Percentiles rank a stretch among this genome's conserved stretches.
Evolutionary conservation across 2,888 invertebrate genomes (phyloP).

Genomic region (Lampropteryx suffumata): DNA sequence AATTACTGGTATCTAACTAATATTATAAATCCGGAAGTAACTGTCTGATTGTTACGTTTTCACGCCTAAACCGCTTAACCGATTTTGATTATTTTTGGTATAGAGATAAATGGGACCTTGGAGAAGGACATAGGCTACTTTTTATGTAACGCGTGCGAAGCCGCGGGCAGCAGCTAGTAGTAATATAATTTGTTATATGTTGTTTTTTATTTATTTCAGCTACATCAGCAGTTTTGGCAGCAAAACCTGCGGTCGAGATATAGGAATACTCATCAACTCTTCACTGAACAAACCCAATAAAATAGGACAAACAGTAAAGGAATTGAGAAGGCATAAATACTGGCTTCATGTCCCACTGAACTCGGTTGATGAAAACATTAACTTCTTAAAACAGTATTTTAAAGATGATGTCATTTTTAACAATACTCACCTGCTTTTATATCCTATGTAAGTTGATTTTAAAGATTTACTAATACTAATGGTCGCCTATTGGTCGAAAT

Average conservation of each 20-base stretch:
- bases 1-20: no score
- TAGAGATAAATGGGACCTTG: no score
- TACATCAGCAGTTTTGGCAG: constrained; percentile 82
- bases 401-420: constrained; percentile 77
- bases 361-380: constrained; percentile 83
- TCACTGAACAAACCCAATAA: constrained; percentile 41
- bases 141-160: no score
- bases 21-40: no score
- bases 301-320: constrained; percentile 34
- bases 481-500: no score
- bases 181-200: no score
- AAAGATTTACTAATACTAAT: background rate
- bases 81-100: no score
- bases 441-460: constrained; percentile 84
- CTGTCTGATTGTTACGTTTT: no score
- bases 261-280: constrained; percentile 57
- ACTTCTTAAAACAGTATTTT: constrained; percentile 81
- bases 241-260: constrained; percentile 70
- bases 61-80: no score
- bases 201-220: constrained; percentile 50
- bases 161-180: no score
- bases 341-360: constrained; percentile 84
- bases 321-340: constrained; percentile 84
- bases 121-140: no score
- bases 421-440: constrained; percentile 86